Evolutionary conservation across 2,113 vertebrate species (phyloP), one percentile per base, ranked within the genome.

Genomic region (Colistium nudipinnis): DNA sequence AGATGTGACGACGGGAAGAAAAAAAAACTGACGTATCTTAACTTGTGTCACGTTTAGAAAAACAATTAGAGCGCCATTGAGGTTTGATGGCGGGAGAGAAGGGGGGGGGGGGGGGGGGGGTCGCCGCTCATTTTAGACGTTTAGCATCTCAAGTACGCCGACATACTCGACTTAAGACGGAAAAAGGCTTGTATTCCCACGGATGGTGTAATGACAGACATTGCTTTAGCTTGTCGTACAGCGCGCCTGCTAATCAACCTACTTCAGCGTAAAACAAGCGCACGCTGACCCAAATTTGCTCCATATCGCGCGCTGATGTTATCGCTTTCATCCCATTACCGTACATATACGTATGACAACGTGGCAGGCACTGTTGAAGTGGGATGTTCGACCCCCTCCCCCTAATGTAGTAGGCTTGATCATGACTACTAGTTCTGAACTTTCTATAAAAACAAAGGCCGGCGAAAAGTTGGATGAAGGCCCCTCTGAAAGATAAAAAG

Each of bases 1-100:
- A 84, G 71, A 84, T 14, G 72, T 33, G 60, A 77, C 60, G 76
- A 54, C 47, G 45, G 74, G 72, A 82, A 91, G 87, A 84, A 88
- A 87, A 59, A 45, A n/a, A n/a, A 9, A 4, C 45, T 47, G 74
- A 83, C 68, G 85, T 77, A 76, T 88, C 86, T 82, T 86, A 82
- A 86, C 81, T 83, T 81, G 83, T 91, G 90, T 92, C 89, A 91
- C 88, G 83, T 89, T 92, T 90, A 91, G 84, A 91, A n/a, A n/a
- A 84, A 80, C 76, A 85, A 91, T 92, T 92, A 92, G 68, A 84
- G 81, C 56, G n/a, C 72, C 78, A 74, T 74, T 93, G 89, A 90
- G 87, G 89, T 87, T 72, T 68, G 88, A 82, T 67, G 80, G 74
- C 17, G 60, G 68, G 62, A 71, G n/a, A n/a, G n/a, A n/a, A n/a